These are phyloP conservation scores for Spodoptera picta DNA, from an alignment of 2,888 invertebrate species.

Conservation along the genomic window DNA sequence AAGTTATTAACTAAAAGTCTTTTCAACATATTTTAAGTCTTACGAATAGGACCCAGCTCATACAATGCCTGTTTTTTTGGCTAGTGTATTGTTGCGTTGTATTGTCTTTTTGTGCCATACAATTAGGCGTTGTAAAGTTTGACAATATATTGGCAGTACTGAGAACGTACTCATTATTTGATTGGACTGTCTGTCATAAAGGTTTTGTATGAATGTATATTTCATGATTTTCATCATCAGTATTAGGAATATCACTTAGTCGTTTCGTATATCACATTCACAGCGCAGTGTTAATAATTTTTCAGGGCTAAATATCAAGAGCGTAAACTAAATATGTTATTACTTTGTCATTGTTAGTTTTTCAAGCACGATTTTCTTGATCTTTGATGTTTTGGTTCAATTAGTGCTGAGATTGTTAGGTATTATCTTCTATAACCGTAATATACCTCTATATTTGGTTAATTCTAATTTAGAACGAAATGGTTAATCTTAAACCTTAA, in stretches of 20 bases:
- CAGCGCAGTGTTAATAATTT: constrained; percentile 5
- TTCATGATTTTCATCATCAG: constrained; percentile 19
- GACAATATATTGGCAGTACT: constrained; percentile 35
- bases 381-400: too few species aligned
- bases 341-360: too few species aligned
- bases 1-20: too few species aligned
- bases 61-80: constrained; percentile 59
- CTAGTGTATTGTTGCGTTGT: constrained; percentile 37
- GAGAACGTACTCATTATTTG: constrained; percentile 33
- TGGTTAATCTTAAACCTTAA: too few species aligned
- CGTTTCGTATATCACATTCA: too few species aligned
- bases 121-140: constrained; percentile 38
- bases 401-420: too few species aligned
- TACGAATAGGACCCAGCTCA: constrained; percentile 20
- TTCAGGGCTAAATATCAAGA: neutral
- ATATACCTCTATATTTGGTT: too few species aligned
- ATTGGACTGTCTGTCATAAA: constrained; percentile 19
- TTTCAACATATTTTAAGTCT: neutral
- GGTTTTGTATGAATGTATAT: constrained; percentile 2
- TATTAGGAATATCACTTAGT: too few species aligned
- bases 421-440: too few species aligned
- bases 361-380: too few species aligned
- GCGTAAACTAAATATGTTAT: too few species aligned
- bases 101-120: constrained; percentile 26
- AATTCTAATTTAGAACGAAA: too few species aligned